Conservation (phyloP, 2,888 invertebrate genomes). For the Orthosia gracilis region DNA sequence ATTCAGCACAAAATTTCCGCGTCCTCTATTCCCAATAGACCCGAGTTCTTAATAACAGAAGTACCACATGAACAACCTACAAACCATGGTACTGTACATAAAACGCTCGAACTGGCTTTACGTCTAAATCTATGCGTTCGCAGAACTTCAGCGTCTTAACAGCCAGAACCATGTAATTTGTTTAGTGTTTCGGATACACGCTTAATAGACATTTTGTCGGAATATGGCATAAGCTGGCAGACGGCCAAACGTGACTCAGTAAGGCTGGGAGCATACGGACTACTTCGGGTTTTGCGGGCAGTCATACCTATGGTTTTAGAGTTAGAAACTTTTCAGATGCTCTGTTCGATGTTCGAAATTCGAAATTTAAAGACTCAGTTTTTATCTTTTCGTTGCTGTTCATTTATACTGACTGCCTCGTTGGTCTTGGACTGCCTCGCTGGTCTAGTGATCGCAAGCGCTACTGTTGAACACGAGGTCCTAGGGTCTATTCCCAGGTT, state of each 20-base stretch:
- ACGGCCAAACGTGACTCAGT: constrained; percentile 60
- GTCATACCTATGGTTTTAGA: neutral
- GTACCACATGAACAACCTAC: constrained; percentile 15
- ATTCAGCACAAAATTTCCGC: neutral
- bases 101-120: constrained; percentile 27
- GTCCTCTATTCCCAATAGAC: constrained; percentile 12
- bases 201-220: constrained; percentile 59
- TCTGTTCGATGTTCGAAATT: no score
- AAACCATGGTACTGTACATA: constrained; percentile 45
- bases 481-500: no score
- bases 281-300: constrained; percentile 10
- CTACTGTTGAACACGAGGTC: no score
- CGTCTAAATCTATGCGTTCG: constrained; percentile 56
- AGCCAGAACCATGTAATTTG: constrained; percentile 50
- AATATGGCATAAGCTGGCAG: constrained; percentile 62
- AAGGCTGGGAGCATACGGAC: constrained; percentile 34
- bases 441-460: no score
- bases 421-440: no score
- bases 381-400: neutral
- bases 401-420: no score
- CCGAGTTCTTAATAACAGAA: constrained; percentile 33
- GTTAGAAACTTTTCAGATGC: neutral
- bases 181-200: constrained; percentile 61
- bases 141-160: constrained; percentile 43
- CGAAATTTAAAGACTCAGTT: no score